These are phyloP conservation scores for Bombylius discolor DNA, from an alignment of 2,888 invertebrate species.

Conservation along the genomic window DNA sequence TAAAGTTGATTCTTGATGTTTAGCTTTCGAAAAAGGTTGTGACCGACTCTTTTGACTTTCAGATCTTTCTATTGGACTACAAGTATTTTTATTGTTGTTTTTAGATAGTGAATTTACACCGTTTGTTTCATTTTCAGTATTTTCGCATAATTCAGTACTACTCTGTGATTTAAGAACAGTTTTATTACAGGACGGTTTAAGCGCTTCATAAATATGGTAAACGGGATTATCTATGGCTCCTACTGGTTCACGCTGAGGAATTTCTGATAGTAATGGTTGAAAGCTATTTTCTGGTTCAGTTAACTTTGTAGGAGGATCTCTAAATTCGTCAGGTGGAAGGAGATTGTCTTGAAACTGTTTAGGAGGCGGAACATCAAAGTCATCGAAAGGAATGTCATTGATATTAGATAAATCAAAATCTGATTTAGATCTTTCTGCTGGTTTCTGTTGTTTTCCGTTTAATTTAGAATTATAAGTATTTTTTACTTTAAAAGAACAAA, in stretches of 20 bases:
- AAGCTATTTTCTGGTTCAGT: background rate
- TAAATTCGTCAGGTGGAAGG: conserved; percentile 61
- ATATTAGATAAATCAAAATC: conserved; percentile 45
- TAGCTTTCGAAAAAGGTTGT: conserved; percentile 20
- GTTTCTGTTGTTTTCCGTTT: conserved; percentile 18
- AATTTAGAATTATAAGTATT: conserved; percentile 39
- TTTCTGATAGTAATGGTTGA: background rate
- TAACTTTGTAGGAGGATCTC: conserved; percentile 38
- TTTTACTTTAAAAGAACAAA: conserved; percentile 22
- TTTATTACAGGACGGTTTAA: conserved; percentile 25
- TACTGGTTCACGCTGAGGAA: conserved; percentile 13
- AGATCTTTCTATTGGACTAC: conserved; percentile 9
- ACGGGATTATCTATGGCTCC: conserved; percentile 56
- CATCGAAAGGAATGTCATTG: conserved; percentile 52
- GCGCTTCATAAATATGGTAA: conserved; percentile 68
- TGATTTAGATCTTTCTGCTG: conserved; percentile 43
- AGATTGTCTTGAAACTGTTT: conserved; percentile 73
- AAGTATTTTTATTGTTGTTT: background rate
- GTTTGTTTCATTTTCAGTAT: conserved; percentile 35
- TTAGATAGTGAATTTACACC: conserved; percentile 22
- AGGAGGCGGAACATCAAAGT: conserved; percentile 61
- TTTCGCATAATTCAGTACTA: conserved; percentile 41
- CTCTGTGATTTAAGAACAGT: conserved; percentile 44
- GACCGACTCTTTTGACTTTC: conserved; percentile 14
- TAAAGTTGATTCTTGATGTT: conserved; percentile 30